Percentiles rank a stretch among this genome's conserved stretches.
phyloP scores from a whole-genome alignment of 53 echinoderm and acorn worm genomes.

The Stichopus horrens region DNA sequence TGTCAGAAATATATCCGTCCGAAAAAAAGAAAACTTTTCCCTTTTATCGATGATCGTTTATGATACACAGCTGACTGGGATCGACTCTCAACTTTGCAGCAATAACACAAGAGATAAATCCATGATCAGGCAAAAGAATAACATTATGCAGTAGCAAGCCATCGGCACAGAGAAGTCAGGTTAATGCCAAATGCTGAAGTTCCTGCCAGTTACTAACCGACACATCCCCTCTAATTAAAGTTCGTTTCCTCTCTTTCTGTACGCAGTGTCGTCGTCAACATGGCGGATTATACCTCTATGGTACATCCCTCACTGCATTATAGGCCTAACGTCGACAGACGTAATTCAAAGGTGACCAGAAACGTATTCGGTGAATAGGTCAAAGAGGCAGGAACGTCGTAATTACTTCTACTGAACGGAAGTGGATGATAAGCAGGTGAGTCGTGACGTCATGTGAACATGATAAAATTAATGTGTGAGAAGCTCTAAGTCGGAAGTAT shows the following conservation, averaged over 20 bases:
- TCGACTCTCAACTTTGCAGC: too few species aligned
- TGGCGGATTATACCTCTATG: neutral
- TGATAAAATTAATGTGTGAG: neutral
- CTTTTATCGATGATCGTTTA: too few species aligned
- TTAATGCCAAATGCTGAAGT: constrained; percentile 2
- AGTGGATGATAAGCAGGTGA: neutral
- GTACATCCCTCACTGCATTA: neutral
- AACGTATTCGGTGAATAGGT: neutral
- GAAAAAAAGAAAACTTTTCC: too few species aligned
- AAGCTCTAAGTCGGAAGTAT: too few species aligned
- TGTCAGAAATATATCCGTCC: too few species aligned
- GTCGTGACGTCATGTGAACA: neutral
- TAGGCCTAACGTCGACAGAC: neutral
- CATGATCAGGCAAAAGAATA: too few species aligned
- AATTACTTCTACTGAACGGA: neutral
- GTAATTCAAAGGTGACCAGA: neutral
- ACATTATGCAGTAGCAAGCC: too few species aligned
- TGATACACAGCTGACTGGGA: too few species aligned
- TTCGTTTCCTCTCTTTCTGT: constrained; percentile 9
- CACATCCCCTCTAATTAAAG: constrained; percentile 27
- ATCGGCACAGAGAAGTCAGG: neutral
- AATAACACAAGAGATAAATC: too few species aligned
- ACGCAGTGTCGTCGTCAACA: neutral
- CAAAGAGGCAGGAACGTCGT: neutral
- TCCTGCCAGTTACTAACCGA: constrained; percentile 23